These are phyloP conservation scores for Globodera ellingtonae DNA, from an alignment of 1,140 invertebrate genomes.

Conservation along the genomic window DNA sequence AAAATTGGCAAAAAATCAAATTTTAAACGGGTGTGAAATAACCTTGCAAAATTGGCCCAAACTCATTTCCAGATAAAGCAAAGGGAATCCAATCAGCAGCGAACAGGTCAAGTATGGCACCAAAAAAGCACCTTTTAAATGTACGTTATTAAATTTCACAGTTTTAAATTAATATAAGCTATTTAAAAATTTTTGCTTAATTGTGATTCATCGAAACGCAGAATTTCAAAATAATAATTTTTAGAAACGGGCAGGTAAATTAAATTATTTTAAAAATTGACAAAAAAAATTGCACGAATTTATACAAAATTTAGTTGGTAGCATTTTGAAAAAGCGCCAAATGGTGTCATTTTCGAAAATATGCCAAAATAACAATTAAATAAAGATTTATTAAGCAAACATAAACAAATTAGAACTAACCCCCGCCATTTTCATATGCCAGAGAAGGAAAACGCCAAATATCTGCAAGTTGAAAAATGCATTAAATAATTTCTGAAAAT, in stretches of 20 bases:
- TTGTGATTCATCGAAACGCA: too few species aligned
- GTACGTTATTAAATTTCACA: too few species aligned
- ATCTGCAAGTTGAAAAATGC: constrained; percentile 13
- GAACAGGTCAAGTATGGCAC: constrained; percentile 47
- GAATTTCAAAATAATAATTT: too few species aligned
- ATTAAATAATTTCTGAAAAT: background rate
- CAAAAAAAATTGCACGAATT: background rate
- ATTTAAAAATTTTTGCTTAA: constrained; percentile 21
- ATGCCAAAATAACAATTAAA: too few species aligned
- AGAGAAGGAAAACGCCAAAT: constrained; percentile 45
- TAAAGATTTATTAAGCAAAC: constrained; percentile 10
- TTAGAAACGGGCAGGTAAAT: background rate
- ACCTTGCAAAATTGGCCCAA: constrained; percentile 37
- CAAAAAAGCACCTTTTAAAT: constrained; percentile 39
- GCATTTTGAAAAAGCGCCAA: too few species aligned
- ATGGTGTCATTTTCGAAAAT: too few species aligned
- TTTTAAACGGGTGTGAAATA: too few species aligned
- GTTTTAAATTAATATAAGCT: background rate
- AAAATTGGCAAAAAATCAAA: too few species aligned
- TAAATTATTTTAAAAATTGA: background rate
- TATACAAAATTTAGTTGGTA: too few species aligned
- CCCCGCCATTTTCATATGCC: constrained; percentile 39
- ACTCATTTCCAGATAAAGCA: constrained; percentile 44
- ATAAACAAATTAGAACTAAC: constrained; percentile 29
- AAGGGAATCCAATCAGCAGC: constrained; percentile 44